Conservation (phyloP, 2,888 invertebrate species). For the Ganaspis brasiliensis region DNA sequence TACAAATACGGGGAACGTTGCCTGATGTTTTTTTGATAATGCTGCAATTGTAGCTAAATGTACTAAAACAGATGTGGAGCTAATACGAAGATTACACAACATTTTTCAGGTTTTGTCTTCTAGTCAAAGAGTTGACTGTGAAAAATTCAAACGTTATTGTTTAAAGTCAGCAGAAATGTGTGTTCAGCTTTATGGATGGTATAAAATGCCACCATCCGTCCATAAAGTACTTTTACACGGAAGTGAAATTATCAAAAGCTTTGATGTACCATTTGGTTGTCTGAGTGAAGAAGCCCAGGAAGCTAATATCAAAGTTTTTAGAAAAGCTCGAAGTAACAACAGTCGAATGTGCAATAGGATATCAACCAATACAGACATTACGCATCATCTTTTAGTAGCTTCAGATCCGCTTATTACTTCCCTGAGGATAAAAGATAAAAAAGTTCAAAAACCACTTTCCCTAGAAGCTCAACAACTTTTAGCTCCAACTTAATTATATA, state of each 20-base stretch:
- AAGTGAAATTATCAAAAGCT: neutral
- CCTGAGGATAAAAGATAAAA: too few species aligned
- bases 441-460: too few species aligned
- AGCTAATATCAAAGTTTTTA: neutral
- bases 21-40: conserved; percentile 10
- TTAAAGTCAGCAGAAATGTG: neutral
- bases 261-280: neutral
- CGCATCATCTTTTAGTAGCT: too few species aligned
- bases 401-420: too few species aligned
- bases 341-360: neutral
- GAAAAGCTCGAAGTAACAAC: neutral
- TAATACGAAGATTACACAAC: neutral
- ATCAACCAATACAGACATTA: neutral
- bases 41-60: conserved; percentile 14
- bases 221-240: neutral
- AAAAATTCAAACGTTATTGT: neutral
- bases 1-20: conserved; percentile 21
- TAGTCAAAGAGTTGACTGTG: neutral
- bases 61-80: neutral
- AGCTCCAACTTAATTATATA: too few species aligned
- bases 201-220: neutral
- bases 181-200: neutral
- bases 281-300: neutral
- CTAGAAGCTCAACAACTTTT: too few species aligned
- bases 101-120: neutral